phyloP scores from a whole-genome alignment of 2,113 vertebrate genomes.

The Lanius ludovicianus region DNA sequence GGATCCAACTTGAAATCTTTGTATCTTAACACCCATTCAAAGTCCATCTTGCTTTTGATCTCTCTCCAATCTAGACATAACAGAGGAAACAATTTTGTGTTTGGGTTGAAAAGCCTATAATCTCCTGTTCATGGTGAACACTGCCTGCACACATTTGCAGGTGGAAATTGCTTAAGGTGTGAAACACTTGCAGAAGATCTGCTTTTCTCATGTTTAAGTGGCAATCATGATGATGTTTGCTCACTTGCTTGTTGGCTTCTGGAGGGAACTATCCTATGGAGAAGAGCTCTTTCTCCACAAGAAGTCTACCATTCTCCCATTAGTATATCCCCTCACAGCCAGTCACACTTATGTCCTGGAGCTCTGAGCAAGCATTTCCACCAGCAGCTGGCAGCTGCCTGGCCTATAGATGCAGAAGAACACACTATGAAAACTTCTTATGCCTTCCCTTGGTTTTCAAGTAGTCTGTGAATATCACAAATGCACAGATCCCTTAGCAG shows the following conservation, averaged over 20 bases:
- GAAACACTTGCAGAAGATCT: neutral
- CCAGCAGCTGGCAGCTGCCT: neutral
- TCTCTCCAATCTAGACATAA: neutral
- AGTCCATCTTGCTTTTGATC: neutral
- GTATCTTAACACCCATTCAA: neutral
- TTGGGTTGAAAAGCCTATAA: neutral
- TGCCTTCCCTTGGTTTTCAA: neutral
- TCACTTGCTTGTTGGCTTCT: neutral
- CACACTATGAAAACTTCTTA: neutral
- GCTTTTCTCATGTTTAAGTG: neutral
- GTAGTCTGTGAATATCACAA: neutral
- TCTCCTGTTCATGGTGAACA: neutral
- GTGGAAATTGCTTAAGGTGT: neutral
- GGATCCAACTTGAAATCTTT: neutral
- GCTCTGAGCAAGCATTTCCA: neutral
- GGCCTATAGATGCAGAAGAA: neutral
- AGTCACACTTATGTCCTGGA: neutral
- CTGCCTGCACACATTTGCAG: neutral
- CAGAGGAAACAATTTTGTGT: neutral
- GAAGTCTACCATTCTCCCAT: neutral
- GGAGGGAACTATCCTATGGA: neutral
- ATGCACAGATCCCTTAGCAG: neutral
- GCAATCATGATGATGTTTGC: neutral
- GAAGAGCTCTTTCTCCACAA: neutral
- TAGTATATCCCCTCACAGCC: neutral